A percentile compares a stretch with the other conserved stretches of the same genome.
phyloP scores from a whole-genome alignment of 2,113 vertebrate species.

The Edolisoma coerulescens region DNA sequence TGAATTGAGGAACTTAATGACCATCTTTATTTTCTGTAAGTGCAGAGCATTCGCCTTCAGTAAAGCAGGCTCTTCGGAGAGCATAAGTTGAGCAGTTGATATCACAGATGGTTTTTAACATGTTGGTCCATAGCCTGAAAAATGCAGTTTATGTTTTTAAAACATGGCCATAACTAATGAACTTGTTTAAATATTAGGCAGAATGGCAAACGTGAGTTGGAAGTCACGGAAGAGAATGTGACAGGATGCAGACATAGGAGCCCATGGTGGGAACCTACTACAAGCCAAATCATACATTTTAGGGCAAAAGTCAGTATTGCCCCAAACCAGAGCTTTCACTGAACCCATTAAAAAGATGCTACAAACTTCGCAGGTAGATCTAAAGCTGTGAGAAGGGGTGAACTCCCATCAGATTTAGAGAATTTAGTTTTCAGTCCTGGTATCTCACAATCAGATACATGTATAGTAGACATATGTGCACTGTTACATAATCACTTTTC shows the following conservation, averaged over 20 bases:
- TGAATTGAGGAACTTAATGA: neutral
- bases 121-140: conserved; percentile 51
- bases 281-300: neutral
- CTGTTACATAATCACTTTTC: neutral
- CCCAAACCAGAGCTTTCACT: neutral
- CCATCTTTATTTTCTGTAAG: neutral
- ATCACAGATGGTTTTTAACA: conserved; percentile 56
- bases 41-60: neutral
- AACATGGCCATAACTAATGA: neutral
- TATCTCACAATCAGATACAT: neutral
- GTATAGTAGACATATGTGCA: neutral
- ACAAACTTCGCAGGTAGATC: neutral
- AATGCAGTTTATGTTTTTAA: conserved; percentile 43
- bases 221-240: neutral
- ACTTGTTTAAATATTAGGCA: conserved; percentile 29
- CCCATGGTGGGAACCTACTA: neutral
- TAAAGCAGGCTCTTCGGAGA: neutral
- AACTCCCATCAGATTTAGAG: neutral
- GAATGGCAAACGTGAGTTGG: neutral
- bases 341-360: neutral
- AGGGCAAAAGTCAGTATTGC: neutral
- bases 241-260: neutral
- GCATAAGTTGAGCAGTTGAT: conserved; percentile 32
- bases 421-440: neutral
- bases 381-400: neutral